A percentile compares a stretch with the other conserved stretches of the same genome.
Conservation (phyloP, 2,113 vertebrate species). For the Osmerus mordax region DNA sequence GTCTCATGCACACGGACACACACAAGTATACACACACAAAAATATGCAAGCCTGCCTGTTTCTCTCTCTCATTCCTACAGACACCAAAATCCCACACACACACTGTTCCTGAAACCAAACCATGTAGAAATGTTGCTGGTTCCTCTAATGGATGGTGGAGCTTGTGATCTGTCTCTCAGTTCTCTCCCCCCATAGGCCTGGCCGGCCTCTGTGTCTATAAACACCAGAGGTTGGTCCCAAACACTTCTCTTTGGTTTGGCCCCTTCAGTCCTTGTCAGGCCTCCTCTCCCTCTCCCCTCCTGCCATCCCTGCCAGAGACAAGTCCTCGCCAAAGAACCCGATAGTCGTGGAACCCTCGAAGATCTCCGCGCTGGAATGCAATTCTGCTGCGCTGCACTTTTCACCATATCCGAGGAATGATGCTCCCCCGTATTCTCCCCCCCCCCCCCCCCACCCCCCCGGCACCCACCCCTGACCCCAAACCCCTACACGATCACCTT, state of each 20-base stretch:
- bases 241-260: conserved; percentile 67
- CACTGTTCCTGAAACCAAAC: background rate
- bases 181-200: conserved; percentile 47
- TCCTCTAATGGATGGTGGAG: conserved; percentile 32
- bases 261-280: conserved; percentile 64
- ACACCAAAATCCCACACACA: conserved; percentile 4
- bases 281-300: conserved; percentile 62
- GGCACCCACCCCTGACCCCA: conserved; percentile 16
- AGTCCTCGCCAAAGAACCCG: conserved; percentile 70
- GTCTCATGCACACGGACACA: conserved; percentile 31
- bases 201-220: conserved; percentile 65
- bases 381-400: conserved; percentile 74
- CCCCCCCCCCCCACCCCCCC: conserved; percentile 41
- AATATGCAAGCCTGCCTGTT: conserved; percentile 8
- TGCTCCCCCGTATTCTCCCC: conserved; percentile 33
- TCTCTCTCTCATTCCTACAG: conserved; percentile 31
- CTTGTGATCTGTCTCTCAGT: conserved; percentile 58
- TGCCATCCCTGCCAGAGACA: conserved; percentile 68
- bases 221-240: conserved; percentile 61
- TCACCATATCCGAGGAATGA: conserved; percentile 64
- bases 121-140: conserved; percentile 39
- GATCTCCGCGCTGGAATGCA: conserved; percentile 68
- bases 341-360: conserved; percentile 74
- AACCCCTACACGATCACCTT: conserved; percentile 38
- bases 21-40: conserved; percentile 28